These are phyloP conservation scores for Betta splendens DNA, from an alignment of 2,797 vertebrate species.

Conservation along the genomic window DNA sequence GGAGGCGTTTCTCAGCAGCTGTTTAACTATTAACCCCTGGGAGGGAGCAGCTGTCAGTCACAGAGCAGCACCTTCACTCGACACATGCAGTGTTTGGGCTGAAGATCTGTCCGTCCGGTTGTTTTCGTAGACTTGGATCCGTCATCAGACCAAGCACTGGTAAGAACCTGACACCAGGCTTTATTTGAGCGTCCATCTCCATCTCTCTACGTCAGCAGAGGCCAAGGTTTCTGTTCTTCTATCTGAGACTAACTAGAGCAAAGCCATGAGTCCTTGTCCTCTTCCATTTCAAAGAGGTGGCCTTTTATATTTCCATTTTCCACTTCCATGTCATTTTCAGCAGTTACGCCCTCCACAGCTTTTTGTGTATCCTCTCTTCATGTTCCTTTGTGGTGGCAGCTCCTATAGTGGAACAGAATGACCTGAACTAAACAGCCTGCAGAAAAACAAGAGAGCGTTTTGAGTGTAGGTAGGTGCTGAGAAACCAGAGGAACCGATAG, in stretches of 20 bases:
- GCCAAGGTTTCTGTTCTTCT: slow-evolving; percentile 48
- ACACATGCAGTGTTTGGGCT: too few species aligned
- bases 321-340: slow-evolving; percentile 36
- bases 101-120: too few species aligned
- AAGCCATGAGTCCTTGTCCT: slow-evolving; percentile 41
- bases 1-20: too few species aligned
- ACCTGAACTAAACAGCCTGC: slow-evolving; percentile 26
- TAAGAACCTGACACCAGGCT: too few species aligned
- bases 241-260: slow-evolving; percentile 50
- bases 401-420: slow-evolving; percentile 25
- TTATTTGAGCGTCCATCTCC: too few species aligned
- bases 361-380: slow-evolving; percentile 19
- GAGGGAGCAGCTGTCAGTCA: too few species aligned
- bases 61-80: too few species aligned
- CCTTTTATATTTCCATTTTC: slow-evolving; percentile 55
- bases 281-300: slow-evolving; percentile 16
- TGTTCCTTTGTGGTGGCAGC: slow-evolving; percentile 14
- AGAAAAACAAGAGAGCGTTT: slow-evolving; percentile 21
- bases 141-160: too few species aligned
- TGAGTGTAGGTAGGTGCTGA: slow-evolving; percentile 19
- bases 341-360: slow-evolving; percentile 32
- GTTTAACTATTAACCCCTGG: too few species aligned
- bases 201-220: slow-evolving; percentile 48
- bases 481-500: slow-evolving; percentile 17
- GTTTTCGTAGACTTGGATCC: too few species aligned